These are phyloP conservation scores for Sympetrum striolatum DNA, from an alignment of 2,888 invertebrate genomes.

Conservation along the genomic window DNA sequence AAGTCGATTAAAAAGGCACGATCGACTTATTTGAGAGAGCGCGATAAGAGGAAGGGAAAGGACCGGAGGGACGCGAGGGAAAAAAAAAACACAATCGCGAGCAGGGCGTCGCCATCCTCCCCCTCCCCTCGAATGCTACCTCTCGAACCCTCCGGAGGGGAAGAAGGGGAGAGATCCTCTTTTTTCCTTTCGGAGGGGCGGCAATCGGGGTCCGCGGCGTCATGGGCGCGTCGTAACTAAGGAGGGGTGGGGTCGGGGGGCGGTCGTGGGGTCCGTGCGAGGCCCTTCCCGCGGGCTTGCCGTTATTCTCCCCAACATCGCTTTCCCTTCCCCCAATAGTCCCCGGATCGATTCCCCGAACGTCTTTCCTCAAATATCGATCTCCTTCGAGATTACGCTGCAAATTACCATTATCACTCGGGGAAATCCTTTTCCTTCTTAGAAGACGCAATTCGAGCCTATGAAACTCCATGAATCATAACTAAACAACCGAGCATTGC, in stretches of 20 bases:
- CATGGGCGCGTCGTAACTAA: conserved; percentile 26
- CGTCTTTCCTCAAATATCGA: too few relatives aligned
- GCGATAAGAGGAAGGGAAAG: conserved; percentile 6
- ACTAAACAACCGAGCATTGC: too few relatives aligned
- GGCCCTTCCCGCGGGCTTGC: not conserved
- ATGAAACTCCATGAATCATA: too few relatives aligned
- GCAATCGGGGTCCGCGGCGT: conserved; percentile 30
- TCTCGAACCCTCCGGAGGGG: conserved; percentile 1
- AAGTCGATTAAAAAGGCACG: conserved; percentile 33
- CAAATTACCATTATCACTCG: too few relatives aligned
- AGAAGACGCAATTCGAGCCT: too few relatives aligned
- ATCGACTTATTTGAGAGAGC: conserved; percentile 33
- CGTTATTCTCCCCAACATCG: not conserved
- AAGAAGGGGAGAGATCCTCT: not conserved
- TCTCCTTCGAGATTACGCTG: too few relatives aligned
- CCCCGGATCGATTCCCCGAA: not conserved
- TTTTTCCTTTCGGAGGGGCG: not conserved
- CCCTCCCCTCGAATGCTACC: not conserved
- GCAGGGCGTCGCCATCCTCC: conserved; percentile 36
- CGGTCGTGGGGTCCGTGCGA: not conserved
- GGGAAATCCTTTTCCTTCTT: too few relatives aligned
- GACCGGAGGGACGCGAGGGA: not conserved
- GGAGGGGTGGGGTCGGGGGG: not conserved
- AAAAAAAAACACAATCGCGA: conserved; percentile 18
- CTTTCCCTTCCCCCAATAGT: not conserved